A percentile compares a stretch with the other conserved stretches of the same genome.
These are phyloP conservation scores for Enteromius unitaeniatus DNA, from an alignment of 2,797 vertebrate genomes.

Conservation along the genomic window DNA sequence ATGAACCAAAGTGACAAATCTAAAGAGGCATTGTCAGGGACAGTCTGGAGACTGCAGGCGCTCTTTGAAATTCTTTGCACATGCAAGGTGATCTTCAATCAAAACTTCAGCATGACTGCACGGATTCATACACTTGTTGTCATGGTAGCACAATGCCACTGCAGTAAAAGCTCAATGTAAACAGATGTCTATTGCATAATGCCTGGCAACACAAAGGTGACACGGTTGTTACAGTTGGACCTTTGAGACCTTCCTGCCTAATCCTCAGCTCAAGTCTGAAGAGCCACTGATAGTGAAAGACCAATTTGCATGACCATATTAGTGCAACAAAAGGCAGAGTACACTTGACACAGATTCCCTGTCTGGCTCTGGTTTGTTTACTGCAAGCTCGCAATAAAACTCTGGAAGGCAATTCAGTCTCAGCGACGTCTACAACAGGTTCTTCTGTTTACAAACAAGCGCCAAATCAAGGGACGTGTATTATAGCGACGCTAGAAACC, in stretches of 20 bases:
- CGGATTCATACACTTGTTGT: not conserved
- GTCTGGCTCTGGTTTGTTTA: slow-evolving; percentile 33
- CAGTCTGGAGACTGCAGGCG: not conserved
- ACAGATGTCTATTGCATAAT: slow-evolving; percentile 25
- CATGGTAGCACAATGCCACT: not conserved
- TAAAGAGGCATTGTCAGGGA: slow-evolving; percentile 33
- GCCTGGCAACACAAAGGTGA: slow-evolving; percentile 1
- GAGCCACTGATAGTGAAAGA: not conserved
- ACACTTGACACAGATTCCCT: slow-evolving; percentile 53
- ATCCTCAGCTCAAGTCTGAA: not conserved
- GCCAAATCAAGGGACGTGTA: not conserved
- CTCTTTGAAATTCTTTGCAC: not conserved
- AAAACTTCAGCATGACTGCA: not conserved
- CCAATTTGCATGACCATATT: slow-evolving; percentile 49
- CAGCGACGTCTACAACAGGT: slow-evolving; percentile 47
- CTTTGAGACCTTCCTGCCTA: slow-evolving; percentile 41
- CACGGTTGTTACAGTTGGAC: slow-evolving; percentile 33
- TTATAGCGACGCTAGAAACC: not conserved
- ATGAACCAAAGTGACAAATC: slow-evolving; percentile 23
- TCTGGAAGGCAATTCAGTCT: slow-evolving; percentile 21
- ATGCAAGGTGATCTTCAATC: slow-evolving; percentile 2
- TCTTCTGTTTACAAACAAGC: slow-evolving; percentile 17
- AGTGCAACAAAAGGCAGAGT: slow-evolving; percentile 45
- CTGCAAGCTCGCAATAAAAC: slow-evolving; percentile 15
- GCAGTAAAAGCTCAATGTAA: slow-evolving; percentile 30